Conservation (phyloP, 2,113 vertebrate genomes). For the Daphoenositta chrysoptera region DNA sequence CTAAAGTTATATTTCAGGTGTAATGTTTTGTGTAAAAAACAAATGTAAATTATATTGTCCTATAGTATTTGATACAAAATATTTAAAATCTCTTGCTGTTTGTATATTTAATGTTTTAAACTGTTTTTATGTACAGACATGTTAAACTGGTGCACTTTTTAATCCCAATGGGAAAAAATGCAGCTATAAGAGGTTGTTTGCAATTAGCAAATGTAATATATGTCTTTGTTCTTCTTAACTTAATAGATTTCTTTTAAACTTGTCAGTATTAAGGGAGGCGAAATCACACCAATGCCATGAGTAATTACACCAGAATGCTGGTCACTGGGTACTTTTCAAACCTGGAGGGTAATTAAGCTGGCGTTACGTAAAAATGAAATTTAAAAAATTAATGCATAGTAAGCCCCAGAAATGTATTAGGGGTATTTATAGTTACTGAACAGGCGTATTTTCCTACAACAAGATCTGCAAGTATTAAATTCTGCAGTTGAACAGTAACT, state of each 20-base stretch:
- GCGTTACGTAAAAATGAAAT: not conserved
- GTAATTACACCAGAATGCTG: slow-evolving; percentile 57
- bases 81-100: slow-evolving; percentile 77
- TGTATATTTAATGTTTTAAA: slow-evolving; percentile 80
- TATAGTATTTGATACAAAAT: slow-evolving; percentile 80
- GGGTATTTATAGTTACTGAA: slow-evolving; percentile 54
- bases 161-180: slow-evolving; percentile 73
- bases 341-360: slow-evolving; percentile 52
- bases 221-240: slow-evolving; percentile 73
- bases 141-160: slow-evolving; percentile 82
- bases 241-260: slow-evolving; percentile 67
- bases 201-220: slow-evolving; percentile 71
- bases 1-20: slow-evolving; percentile 81
- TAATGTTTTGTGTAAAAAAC: slow-evolving; percentile 77
- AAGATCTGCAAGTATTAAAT: slow-evolving; percentile 44
- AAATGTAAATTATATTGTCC: slow-evolving; percentile 81
- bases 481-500: not conserved
- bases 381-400: not conserved
- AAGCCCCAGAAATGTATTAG: slow-evolving; percentile 25
- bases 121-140: slow-evolving; percentile 75
- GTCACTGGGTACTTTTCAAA: slow-evolving; percentile 69
- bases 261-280: slow-evolving; percentile 36
- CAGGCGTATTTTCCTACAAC: slow-evolving; percentile 56
- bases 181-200: slow-evolving; percentile 71
- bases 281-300: slow-evolving; percentile 33